Conservation (phyloP, 2,113 vertebrate genomes). For the Dicerorhinus sumatrensis region DNA sequence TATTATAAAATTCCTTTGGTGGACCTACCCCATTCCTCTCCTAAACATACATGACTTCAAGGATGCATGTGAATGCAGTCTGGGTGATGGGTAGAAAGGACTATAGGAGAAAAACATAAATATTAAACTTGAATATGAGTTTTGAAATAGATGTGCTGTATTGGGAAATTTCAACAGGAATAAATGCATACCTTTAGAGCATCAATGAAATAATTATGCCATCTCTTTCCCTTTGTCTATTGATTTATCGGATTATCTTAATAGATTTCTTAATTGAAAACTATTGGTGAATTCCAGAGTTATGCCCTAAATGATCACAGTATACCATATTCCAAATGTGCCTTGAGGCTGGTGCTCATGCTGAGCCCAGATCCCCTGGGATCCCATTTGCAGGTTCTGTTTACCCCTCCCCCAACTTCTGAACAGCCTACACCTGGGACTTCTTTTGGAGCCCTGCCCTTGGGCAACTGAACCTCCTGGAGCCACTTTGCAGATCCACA, state of each 20-base stretch:
- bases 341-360: accelerated
- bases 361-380: background rate
- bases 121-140: background rate
- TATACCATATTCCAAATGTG: accelerated
- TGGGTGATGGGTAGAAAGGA: background rate
- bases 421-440: background rate
- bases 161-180: background rate
- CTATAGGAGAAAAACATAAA: background rate
- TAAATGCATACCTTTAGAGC: accelerated
- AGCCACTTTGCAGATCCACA: background rate
- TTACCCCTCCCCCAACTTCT: accelerated
- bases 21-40: accelerated
- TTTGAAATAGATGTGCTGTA: background rate
- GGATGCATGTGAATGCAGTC: background rate
- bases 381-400: background rate
- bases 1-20: background rate
- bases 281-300: background rate
- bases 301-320: background rate
- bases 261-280: background rate
- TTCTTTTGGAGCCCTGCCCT: background rate
- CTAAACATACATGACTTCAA: background rate
- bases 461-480: background rate
- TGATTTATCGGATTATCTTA: background rate
- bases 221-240: background rate
- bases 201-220: background rate